These are phyloP conservation scores for Callosobruchus maculatus DNA, from an alignment of 2,888 invertebrate genomes.

Conservation along the genomic window DNA sequence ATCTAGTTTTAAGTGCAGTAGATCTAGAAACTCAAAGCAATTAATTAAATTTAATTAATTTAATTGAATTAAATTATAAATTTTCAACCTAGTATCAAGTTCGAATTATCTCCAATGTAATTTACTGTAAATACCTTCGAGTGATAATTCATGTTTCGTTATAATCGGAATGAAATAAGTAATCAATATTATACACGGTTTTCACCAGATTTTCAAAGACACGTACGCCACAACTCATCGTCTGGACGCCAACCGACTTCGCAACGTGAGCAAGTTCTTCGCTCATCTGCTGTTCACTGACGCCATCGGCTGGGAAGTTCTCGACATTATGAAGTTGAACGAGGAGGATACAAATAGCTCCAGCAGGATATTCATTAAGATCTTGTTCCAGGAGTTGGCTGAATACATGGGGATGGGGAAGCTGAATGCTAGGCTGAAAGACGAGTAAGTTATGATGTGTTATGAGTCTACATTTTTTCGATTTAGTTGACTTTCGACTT, in stretches of 20 bases:
- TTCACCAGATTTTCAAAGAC: conserved; percentile 79
- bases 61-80: too few species aligned
- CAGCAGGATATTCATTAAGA: conserved; percentile 96
- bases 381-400: conserved; percentile 91
- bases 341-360: conserved; percentile 98
- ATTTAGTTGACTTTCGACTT: too few species aligned
- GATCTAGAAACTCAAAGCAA: too few species aligned
- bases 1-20: too few species aligned
- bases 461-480: too few species aligned
- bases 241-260: conserved; percentile 89
- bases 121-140: too few species aligned
- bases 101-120: too few species aligned
- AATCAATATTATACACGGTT: too few species aligned
- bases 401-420: conserved; percentile 95
- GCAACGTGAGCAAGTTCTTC: conserved; percentile 97
- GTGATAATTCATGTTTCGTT: too few species aligned
- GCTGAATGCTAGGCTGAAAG: conserved; percentile 84
- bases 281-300: conserved; percentile 95
- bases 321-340: conserved; percentile 85
- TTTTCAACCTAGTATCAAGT: too few species aligned
- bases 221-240: conserved; percentile 94
- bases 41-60: too few species aligned
- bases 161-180: too few species aligned
- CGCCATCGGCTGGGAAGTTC: conserved; percentile 93
- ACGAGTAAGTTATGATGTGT: conserved; percentile 71